These are phyloP conservation scores for Scleropages formosus DNA, from an alignment of 2,797 vertebrate species.

Conservation along the genomic window DNA sequence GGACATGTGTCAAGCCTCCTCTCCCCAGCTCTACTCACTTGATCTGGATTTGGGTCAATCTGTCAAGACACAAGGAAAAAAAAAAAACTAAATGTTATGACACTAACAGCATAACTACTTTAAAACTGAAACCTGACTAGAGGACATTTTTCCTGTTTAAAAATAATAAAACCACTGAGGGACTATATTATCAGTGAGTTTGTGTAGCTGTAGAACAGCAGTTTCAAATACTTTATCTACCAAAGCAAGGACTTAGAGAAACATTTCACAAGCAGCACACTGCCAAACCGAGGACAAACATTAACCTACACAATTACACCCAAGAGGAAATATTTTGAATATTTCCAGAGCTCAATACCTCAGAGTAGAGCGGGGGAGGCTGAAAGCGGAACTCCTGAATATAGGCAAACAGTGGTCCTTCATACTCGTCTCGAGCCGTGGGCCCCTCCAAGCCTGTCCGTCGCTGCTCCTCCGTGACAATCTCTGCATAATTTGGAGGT, in stretches of 20 bases:
- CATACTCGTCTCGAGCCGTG: slow-evolving; percentile 74
- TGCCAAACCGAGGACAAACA: too few relatives aligned
- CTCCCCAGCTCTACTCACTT: slow-evolving; percentile 69
- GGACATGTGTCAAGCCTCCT: slow-evolving; percentile 84
- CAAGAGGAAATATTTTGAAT: background rate
- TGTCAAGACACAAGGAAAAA: slow-evolving; percentile 48
- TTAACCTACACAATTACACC: background rate
- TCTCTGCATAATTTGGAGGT: slow-evolving; percentile 91
- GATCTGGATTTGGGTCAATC: slow-evolving; percentile 96
- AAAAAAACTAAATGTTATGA: slow-evolving; percentile 27
- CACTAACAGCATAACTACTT: slow-evolving; percentile 14
- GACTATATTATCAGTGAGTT: background rate
- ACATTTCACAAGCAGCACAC: background rate
- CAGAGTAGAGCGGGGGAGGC: slow-evolving; percentile 93
- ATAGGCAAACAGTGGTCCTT: slow-evolving; percentile 83
- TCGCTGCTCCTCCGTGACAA: slow-evolving; percentile 84
- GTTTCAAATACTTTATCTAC: background rate
- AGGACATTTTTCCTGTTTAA: background rate
- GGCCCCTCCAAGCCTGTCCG: slow-evolving; percentile 74
- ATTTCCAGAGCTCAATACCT: slow-evolving; percentile 67
- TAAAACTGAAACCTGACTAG: slow-evolving; percentile 4
- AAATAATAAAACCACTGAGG: background rate
- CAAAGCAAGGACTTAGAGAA: background rate
- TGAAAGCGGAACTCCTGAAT: slow-evolving; percentile 95
- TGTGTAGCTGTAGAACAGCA: background rate